A percentile compares a stretch with the other conserved stretches of the same genome.
phyloP scores from a whole-genome alignment of 2,113 vertebrate species.

The Stictonetta naevosa region DNA sequence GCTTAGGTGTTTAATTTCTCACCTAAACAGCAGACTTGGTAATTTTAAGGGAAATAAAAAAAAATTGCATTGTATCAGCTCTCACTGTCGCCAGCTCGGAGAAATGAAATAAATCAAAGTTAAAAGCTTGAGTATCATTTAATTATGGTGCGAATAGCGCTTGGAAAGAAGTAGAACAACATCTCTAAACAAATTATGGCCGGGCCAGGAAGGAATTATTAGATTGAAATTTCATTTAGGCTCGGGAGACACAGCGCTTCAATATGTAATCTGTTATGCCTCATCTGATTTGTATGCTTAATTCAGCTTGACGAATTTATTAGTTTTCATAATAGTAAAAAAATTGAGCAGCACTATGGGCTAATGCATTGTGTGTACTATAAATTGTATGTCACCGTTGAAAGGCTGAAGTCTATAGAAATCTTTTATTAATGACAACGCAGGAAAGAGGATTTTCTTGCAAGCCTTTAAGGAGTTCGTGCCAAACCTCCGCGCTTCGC shows the following conservation, averaged over 20 bases:
- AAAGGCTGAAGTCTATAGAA: slow-evolving; percentile 83
- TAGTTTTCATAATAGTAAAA: slow-evolving; percentile 85
- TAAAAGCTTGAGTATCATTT: slow-evolving; percentile 89
- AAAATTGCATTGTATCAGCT: slow-evolving; percentile 81
- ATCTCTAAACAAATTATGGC: slow-evolving; percentile 90
- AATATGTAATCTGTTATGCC: slow-evolving; percentile 85
- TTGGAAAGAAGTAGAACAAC: slow-evolving; percentile 86
- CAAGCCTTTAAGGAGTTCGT: slow-evolving; percentile 80
- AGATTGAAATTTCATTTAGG: slow-evolving; percentile 92
- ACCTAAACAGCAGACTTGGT: slow-evolving; percentile 72
- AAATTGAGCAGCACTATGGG: slow-evolving; percentile 78
- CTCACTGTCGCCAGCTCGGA: slow-evolving; percentile 80
- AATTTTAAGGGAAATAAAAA: slow-evolving; percentile 80
- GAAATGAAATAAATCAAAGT: slow-evolving; percentile 88
- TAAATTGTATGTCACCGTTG: slow-evolving; percentile 84
- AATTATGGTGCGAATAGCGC: slow-evolving; percentile 83
- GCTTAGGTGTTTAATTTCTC: slow-evolving; percentile 81
- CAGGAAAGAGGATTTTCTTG: slow-evolving; percentile 78
- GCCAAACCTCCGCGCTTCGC: slow-evolving; percentile 76
- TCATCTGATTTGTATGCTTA: slow-evolving; percentile 88
- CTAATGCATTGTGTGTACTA: slow-evolving; percentile 83
- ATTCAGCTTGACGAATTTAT: slow-evolving; percentile 90
- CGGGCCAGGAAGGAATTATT: slow-evolving; percentile 85
- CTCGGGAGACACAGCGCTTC: slow-evolving; percentile 85
- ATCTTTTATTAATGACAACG: slow-evolving; percentile 87